Conservation (phyloP, 30 jellyfish, hydroid and myxozoan species). For the Aurelia aurita complex sp. Pacific region DNA sequence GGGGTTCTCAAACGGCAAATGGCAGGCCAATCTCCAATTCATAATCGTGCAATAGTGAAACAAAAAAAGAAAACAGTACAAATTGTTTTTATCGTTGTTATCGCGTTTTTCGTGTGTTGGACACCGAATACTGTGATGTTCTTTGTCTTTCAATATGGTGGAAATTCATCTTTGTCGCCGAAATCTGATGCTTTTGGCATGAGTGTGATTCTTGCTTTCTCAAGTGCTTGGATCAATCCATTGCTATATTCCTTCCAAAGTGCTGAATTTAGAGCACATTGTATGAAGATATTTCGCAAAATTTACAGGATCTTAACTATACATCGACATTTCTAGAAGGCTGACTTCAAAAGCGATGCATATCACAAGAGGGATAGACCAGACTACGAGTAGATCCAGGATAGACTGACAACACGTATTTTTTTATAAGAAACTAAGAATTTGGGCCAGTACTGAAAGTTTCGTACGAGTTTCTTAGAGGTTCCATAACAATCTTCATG, state of each 20-base stretch:
- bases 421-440: too few relatives aligned
- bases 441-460: too few relatives aligned
- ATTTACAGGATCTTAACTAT: not conserved
- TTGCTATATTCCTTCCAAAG: slow-evolving; percentile 65
- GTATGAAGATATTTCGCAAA: slow-evolving; percentile 11
- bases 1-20: slow-evolving; percentile 19
- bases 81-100: slow-evolving; percentile 34
- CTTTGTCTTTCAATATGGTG: slow-evolving; percentile 56
- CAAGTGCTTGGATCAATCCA: slow-evolving; percentile 84
- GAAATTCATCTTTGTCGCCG: slow-evolving; percentile 45
- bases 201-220: slow-evolving; percentile 59
- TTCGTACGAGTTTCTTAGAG: too few relatives aligned
- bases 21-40: not conserved
- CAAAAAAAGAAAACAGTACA: slow-evolving; percentile 48
- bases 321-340: too few relatives aligned
- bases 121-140: slow-evolving; percentile 71
- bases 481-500: too few relatives aligned
- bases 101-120: slow-evolving; percentile 82
- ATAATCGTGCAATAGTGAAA: slow-evolving; percentile 1
- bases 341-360: too few relatives aligned
- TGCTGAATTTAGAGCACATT: slow-evolving; percentile 49
- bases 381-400: too few relatives aligned
- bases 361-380: too few relatives aligned
- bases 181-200: slow-evolving; percentile 55
- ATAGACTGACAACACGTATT: too few relatives aligned